Evolutionary conservation across 2,888 invertebrate species (phyloP), one percentile per base, ranked within the genome.

Genomic region (Dinocampus coccinellae): DNA sequence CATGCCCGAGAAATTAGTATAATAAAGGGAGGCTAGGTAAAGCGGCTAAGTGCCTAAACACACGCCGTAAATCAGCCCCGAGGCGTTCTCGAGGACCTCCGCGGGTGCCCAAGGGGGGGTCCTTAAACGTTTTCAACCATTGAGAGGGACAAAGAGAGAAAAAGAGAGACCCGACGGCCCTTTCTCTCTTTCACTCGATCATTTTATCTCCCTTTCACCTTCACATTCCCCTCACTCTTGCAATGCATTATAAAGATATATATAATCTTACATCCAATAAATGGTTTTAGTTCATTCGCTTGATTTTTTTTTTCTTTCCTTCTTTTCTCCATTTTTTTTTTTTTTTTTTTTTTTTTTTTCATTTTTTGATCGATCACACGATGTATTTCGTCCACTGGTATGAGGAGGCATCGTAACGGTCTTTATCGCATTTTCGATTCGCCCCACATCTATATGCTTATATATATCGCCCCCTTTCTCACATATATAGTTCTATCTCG

Each of bases 1-100:
- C 86, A 82, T 82, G 78, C 80, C 82, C 84, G 79, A 82, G 83
- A 86, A 85, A 87, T 86, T 87, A 86, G 85, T 85, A 86, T 87
- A 85, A 87, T 86, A 87, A 87, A 85, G 72, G 67, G 39, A 39
- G 69, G 57, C 73, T 75, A 76, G 81, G 79, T 78, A 77, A 77
- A 79, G 76, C 78, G 78, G 73, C 78, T 77, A 79, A 82, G 80
- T 80, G 81, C 83, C 85, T 83, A 85, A 86, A 84, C 83, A 84
- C 84, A 84, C 83, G 84, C 81, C 83, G 84, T 86, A 85, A 86
- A 86, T 86, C 82, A 76, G 70, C 73, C 75, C 60, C 69, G 66
- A 71, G 73, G 73, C 69, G 39, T 55, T 78, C 73, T 73, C 77
- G 58, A 75, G 69, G 74, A 76, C 79, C 77, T 77, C 75, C 77